Conservation (phyloP, 1,140 invertebrate genomes). For the Brachionus plicatilis region DNA sequence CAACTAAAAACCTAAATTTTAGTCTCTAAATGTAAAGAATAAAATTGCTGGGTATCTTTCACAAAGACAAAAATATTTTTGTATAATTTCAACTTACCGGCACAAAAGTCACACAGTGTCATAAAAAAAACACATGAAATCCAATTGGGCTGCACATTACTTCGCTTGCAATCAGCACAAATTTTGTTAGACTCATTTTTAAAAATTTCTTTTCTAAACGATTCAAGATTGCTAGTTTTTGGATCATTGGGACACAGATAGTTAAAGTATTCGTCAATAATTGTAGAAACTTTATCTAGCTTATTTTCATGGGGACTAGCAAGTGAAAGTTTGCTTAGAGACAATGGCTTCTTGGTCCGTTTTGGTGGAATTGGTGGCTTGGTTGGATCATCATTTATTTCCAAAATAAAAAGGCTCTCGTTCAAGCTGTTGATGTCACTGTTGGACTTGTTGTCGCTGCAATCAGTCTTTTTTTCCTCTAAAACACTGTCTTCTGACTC, state of each 20-base stretch:
- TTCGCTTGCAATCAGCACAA: constrained; percentile 22
- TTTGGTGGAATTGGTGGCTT: constrained; percentile 14
- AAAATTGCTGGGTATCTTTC: neutral
- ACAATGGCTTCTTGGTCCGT: neutral
- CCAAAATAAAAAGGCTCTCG: neutral
- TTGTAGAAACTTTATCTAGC: neutral
- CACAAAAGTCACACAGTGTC: neutral
- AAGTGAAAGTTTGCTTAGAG: neutral
- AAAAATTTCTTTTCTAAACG: neutral
- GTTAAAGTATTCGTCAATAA: neutral
- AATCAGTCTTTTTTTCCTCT: neutral
- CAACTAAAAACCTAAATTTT: too few species aligned
- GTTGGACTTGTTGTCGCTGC: neutral
- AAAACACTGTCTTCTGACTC: neutral
- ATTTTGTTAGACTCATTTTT: neutral
- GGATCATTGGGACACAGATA: neutral
- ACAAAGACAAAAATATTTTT: neutral
- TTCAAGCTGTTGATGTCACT: neutral
- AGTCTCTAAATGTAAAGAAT: too few species aligned
- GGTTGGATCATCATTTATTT: neutral
- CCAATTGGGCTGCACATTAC: neutral
- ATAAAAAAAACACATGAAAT: constrained; percentile 15
- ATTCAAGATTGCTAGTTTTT: neutral
- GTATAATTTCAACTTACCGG: neutral
- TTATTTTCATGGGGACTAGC: neutral